Percentiles rank a stretch among this genome's conserved stretches.
phyloP scores from a whole-genome alignment of 2,797 vertebrate species.

The Sebastes minor region DNA sequence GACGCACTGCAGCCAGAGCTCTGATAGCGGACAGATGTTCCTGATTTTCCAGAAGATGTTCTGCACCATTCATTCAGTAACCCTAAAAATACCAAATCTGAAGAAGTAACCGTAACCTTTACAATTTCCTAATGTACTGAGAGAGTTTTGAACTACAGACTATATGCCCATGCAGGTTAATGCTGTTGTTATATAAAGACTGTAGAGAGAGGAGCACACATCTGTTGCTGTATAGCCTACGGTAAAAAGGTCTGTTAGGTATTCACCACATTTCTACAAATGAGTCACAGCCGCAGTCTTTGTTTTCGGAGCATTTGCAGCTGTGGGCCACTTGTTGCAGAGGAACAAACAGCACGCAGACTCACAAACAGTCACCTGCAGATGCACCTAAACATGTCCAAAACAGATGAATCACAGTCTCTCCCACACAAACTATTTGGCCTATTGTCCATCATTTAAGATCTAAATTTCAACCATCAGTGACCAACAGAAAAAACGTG shows the following conservation, averaged over 20 bases:
- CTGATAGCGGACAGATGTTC: slow-evolving; percentile 81
- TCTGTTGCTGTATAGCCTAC: slow-evolving; percentile 12
- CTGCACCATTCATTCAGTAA: slow-evolving; percentile 47
- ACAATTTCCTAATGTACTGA: background rate
- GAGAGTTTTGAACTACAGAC: background rate
- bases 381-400: background rate
- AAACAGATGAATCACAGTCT: slow-evolving; percentile 16
- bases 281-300: slow-evolving; percentile 48
- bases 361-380: slow-evolving; percentile 33
- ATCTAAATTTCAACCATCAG: background rate
- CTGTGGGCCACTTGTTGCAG: slow-evolving; percentile 42
- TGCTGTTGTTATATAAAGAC: background rate
- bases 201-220: background rate
- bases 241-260: background rate
- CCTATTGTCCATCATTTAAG: background rate
- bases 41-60: slow-evolving; percentile 70
- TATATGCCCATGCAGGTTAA: background rate
- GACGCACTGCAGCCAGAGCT: slow-evolving; percentile 71
- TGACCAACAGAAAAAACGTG: background rate
- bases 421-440: background rate
- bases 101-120: background rate
- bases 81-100: background rate
- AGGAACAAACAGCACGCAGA: slow-evolving; percentile 31
- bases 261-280: slow-evolving; percentile 37
- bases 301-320: slow-evolving; percentile 51